phyloP scores from a whole-genome alignment of 2,797 vertebrate genomes.

The Lutjanus campechanus region DNA sequence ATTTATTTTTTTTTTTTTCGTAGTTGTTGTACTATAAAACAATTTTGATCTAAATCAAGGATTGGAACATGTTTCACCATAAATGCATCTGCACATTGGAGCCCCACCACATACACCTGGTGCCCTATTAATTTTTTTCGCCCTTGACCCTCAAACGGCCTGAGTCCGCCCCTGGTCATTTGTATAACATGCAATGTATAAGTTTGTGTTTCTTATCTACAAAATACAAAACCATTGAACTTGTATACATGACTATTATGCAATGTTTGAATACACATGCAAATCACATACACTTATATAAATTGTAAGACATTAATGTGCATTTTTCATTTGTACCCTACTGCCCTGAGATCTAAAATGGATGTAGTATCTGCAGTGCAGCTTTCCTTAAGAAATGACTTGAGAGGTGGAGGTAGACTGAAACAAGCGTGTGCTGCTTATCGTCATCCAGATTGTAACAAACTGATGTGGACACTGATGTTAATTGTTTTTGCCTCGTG shows the following conservation, averaged over 20 bases:
- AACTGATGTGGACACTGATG: slow-evolving; percentile 69
- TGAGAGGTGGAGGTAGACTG: slow-evolving; percentile 44
- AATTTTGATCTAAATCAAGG: too few species aligned
- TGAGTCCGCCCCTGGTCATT: too few species aligned
- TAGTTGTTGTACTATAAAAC: too few species aligned
- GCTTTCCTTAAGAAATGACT: slow-evolving; percentile 40
- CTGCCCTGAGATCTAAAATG: not conserved
- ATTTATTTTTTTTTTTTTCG: too few species aligned
- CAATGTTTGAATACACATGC: not conserved
- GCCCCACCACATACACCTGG: too few species aligned
- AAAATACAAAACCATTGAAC: not conserved
- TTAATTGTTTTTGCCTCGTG: slow-evolving; percentile 67
- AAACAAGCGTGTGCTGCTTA: slow-evolving; percentile 58
- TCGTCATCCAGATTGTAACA: slow-evolving; percentile 69
- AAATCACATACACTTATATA: not conserved
- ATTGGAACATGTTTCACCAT: too few species aligned
- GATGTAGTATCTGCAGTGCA: slow-evolving; percentile 18
- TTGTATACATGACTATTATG: not conserved
- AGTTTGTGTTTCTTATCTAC: not conserved
- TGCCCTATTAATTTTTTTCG: too few species aligned
- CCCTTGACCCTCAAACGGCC: too few species aligned
- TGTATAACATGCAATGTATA: not conserved
- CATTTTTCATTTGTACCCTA: not conserved
- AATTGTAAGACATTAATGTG: not conserved
- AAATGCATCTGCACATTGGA: too few species aligned